Evolutionary conservation across 2,888 invertebrate species (phyloP).

Genomic region (Drosophila sordidula): DNA sequence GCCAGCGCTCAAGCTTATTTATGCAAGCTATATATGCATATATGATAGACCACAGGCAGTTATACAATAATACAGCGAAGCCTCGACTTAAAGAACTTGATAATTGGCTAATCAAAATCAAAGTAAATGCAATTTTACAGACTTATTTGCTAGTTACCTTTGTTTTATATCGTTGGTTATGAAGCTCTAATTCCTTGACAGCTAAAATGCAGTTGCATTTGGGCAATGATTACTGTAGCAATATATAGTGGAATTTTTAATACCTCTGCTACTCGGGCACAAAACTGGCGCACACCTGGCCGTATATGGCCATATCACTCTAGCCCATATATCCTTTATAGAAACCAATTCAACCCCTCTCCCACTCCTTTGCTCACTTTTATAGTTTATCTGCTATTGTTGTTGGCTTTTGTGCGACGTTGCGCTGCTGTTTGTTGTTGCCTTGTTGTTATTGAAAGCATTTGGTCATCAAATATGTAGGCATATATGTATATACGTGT

Average conservation of each 20-base stretch:
- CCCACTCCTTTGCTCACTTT: constrained; percentile 8
- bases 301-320: constrained; percentile 18
- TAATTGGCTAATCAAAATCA: background rate
- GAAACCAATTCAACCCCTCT: background rate
- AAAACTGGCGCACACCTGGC: constrained; percentile 47
- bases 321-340: constrained; percentile 5
- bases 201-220: constrained; percentile 6
- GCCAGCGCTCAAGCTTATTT: constrained; percentile 32
- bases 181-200: background rate
- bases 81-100: background rate
- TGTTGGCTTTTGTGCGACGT: constrained; percentile 58
- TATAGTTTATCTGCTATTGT: constrained; percentile 53
- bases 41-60: background rate
- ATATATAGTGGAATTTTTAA: constrained; percentile 42
- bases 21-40: no score
- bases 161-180: no score
- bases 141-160: no score
- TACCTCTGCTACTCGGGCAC: constrained; percentile 33
- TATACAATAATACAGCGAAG: constrained; percentile 20
- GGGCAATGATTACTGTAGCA: constrained; percentile 27
- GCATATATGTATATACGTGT: constrained; percentile 19
- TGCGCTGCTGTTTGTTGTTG: constrained; percentile 3
- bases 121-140: background rate
- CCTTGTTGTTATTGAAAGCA: constrained; percentile 65
- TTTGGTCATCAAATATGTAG: constrained; percentile 78